These are phyloP conservation scores for Amphibalanus amphitrite DNA, from an alignment of 1,140 invertebrate species.

Conservation along the genomic window DNA sequence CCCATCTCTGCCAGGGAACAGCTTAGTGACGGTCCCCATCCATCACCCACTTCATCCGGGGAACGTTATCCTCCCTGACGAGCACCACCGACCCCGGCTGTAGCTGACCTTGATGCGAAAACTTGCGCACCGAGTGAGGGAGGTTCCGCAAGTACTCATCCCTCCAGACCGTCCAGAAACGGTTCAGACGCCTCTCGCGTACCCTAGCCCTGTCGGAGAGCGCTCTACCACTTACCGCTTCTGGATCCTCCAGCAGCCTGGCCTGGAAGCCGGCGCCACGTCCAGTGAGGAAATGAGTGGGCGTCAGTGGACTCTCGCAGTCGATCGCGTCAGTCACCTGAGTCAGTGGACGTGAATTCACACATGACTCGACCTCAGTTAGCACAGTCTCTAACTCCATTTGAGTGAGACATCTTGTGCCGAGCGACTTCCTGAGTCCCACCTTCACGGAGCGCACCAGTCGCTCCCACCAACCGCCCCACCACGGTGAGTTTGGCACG, in stretches of 20 bases:
- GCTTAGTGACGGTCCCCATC: not conserved
- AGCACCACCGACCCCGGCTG: not conserved
- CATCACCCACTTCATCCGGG: not conserved
- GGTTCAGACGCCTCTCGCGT: not conserved
- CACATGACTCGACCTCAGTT: not conserved
- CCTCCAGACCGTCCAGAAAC: not conserved
- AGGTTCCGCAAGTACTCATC: not conserved
- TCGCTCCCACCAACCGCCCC: conserved; percentile 15
- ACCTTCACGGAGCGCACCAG: conserved; percentile 12
- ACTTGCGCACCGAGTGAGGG: not conserved
- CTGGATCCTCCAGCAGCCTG: not conserved
- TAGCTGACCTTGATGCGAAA: not conserved
- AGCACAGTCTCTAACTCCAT: conserved; percentile 6
- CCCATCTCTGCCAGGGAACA: not conserved
- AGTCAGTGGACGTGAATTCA: not conserved
- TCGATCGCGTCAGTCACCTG: not conserved
- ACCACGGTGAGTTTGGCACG: conserved; percentile 12
- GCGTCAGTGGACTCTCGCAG: not conserved
- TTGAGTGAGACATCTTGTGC: conserved; percentile 5
- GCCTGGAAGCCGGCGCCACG: not conserved
- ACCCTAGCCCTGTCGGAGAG: not conserved
- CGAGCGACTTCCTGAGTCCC: conserved; percentile 10
- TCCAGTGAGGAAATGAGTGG: not conserved
- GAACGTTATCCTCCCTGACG: not conserved
- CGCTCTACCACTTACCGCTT: not conserved